Evolutionary conservation across 1,140 invertebrate species (phyloP).

Genomic region (Pseudoatta argentina): DNA sequence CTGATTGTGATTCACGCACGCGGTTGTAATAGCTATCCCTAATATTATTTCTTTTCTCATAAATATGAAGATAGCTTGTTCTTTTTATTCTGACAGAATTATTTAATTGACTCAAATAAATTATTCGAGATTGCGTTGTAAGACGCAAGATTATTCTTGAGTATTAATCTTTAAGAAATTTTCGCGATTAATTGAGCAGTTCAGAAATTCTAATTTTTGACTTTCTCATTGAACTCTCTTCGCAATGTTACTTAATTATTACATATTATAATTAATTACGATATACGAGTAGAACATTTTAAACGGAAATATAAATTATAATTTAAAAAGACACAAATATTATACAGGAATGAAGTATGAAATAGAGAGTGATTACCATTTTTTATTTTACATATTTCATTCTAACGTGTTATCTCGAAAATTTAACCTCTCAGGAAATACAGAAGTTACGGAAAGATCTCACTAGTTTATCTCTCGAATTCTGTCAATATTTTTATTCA

Average conservation of each 20-base stretch:
- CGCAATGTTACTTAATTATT: not conserved
- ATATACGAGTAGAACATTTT: not conserved
- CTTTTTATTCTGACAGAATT: constrained; percentile 21
- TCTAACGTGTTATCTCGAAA: not conserved
- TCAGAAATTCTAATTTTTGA: not conserved
- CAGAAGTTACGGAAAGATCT: constrained; percentile 22
- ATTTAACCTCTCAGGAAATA: constrained; percentile 31
- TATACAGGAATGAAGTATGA: not conserved
- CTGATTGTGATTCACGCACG: constrained; percentile 12
- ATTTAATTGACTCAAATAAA: constrained; percentile 3
- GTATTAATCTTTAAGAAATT: not conserved
- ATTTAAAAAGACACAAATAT: not conserved
- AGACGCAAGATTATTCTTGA: not conserved
- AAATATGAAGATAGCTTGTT: not conserved
- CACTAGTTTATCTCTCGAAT: constrained; percentile 28
- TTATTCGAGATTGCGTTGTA: not conserved
- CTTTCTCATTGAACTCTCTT: not conserved
- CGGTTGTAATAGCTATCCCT: not conserved
- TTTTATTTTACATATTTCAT: not conserved
- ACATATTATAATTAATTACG: not conserved
- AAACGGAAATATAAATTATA: not conserved
- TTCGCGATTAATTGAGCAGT: not conserved
- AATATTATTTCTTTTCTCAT: not conserved
- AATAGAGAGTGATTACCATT: not conserved
- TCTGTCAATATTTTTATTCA: constrained; percentile 59